Evolutionary conservation across 2,797 vertebrate genomes (phyloP).

Genomic region (Pitangus sulphuratus): DNA sequence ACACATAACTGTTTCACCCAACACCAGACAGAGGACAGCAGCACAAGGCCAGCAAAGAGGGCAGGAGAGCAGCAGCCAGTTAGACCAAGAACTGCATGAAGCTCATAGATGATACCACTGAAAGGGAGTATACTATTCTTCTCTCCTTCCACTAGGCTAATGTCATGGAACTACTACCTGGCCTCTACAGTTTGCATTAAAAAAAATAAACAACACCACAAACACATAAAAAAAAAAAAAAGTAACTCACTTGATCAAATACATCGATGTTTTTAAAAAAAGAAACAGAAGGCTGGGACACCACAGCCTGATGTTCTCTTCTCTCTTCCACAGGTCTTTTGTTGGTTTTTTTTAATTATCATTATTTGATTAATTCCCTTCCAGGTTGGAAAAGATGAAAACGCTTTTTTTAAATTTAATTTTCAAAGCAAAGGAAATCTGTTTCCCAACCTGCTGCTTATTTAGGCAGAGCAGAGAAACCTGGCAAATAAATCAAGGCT

Average conservation of each 20-base stretch:
- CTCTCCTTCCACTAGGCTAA: background rate
- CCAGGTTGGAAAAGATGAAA: background rate
- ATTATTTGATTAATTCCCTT: background rate
- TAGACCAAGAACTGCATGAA: background rate
- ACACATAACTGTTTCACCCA: background rate
- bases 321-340: background rate
- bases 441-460: background rate
- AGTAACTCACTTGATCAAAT: background rate
- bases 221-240: background rate
- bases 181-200: background rate
- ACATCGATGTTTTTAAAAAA: background rate
- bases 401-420: background rate
- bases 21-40: background rate
- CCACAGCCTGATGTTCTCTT: background rate
- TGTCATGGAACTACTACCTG: background rate
- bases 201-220: background rate
- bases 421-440: slow-evolving; percentile 8
- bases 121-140: rapidly evolving
- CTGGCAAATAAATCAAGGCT: background rate
- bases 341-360: background rate
- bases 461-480: background rate
- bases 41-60: background rate
- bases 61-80: background rate
- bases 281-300: background rate
- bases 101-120: background rate